Evolutionary conservation across 2,888 invertebrate species (phyloP).

Genomic region (Stratiomys singularior): DNA sequence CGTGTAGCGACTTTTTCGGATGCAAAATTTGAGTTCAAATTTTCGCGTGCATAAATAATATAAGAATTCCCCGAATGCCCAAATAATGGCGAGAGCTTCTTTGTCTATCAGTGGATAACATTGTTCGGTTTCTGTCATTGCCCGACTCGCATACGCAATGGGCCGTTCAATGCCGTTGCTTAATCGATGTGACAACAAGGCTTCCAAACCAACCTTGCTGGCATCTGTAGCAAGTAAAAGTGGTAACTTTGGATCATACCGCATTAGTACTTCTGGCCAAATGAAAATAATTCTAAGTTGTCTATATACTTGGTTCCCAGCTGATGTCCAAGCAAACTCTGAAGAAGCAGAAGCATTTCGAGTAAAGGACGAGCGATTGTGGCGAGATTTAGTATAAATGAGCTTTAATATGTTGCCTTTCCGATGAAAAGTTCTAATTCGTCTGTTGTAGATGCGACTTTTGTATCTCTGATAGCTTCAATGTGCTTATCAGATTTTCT

Average conservation of each 20-base stretch:
- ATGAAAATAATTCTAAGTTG: slow-evolving; percentile 24
- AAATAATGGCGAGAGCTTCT: slow-evolving; percentile 48
- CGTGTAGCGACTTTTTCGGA: slow-evolving; percentile 41
- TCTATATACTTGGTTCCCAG: not conserved
- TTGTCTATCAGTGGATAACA: no score
- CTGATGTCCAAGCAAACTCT: not conserved
- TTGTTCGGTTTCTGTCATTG: slow-evolving; percentile 28
- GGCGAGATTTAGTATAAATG: slow-evolving; percentile 6
- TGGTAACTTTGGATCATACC: slow-evolving; percentile 48
- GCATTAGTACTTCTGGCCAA: slow-evolving; percentile 47
- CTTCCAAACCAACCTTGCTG: slow-evolving; percentile 47
- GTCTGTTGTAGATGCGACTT: slow-evolving; percentile 25
- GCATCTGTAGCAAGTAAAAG: slow-evolving; percentile 50
- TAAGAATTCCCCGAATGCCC: slow-evolving; percentile 48
- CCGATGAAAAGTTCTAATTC: slow-evolving; percentile 28
- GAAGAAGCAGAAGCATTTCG: not conserved
- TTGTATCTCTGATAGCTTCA: slow-evolving; percentile 41
- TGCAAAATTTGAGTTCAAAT: slow-evolving; percentile 16
- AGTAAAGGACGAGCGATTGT: slow-evolving; percentile 17
- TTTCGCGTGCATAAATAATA: slow-evolving; percentile 46
- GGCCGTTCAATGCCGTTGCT: slow-evolving; percentile 46
- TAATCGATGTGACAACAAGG: slow-evolving; percentile 47
- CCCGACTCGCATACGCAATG: slow-evolving; percentile 43
- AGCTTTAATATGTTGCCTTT: slow-evolving; percentile 28
- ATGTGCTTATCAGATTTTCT: slow-evolving; percentile 49